Base-by-base conservation (phyloP, 1,140 invertebrate species). In the Octopus sinensis region DNA sequence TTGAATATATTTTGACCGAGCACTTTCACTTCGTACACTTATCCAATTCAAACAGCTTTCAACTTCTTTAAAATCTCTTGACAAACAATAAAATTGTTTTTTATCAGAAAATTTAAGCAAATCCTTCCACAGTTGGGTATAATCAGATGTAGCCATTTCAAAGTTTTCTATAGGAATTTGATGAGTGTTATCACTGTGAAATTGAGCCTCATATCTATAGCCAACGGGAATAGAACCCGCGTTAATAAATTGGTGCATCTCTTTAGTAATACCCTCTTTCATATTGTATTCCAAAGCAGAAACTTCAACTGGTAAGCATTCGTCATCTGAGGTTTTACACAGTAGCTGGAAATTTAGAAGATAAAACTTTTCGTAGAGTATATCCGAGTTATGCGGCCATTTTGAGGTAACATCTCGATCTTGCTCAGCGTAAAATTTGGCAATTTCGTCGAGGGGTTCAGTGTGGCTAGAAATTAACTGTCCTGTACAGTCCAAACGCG, bases 301-400 rank as follows among this genome's bases (percentile, higher is more conserved):
- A 1, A 90, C 85, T 80, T 90, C 90, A 54, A 80, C 79, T n/a
- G 90, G 90, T 10, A 89, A 76, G 73, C 86, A 89, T 71, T 89
- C 85, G 6, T 83, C 84, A 52, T 89, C 86, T 30, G 87, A 86
- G n/a, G 88, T 88, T 52, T 85, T 84, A 86, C 88, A 89, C 68
- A 89, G 79, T 12, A 81, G 84, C 80, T 89, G 87, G 68, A 90
- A 86, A 76, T 88, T 85, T 10, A 88, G 84, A 9, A 90, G 85
- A 80, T 87, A 87, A 82, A 90, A 90, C 71, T 82, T 78, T 54
- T 86, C 84, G 17, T 87, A 79, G 56, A 79, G 68, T 23, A 76
- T 4, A 6, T 54, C 62, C 5, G 13, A 30, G 53, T 73, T 13
- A 13, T 13, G 68, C 30, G 17, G 68, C 68, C 68, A 73, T 73